A percentile compares a stretch with the other conserved stretches of the same genome.
phyloP scores from a whole-genome alignment of 2,888 invertebrate genomes.

The Eretmocerus hayati region DNA sequence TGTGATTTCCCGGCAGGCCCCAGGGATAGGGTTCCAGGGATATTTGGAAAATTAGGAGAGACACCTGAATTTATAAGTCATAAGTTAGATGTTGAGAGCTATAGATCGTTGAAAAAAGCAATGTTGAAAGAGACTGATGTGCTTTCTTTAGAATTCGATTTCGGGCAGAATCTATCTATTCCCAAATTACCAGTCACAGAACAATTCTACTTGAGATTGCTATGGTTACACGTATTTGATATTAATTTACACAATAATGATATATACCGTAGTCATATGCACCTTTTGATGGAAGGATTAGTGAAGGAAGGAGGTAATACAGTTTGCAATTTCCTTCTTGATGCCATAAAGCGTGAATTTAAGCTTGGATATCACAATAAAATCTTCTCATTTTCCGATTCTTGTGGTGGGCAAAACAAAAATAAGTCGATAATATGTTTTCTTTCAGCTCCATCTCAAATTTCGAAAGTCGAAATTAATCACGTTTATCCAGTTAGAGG shows the following conservation, averaged over 20 bases:
- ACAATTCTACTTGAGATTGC: constrained; percentile 13
- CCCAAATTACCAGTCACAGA: constrained; percentile 19
- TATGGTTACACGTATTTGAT: constrained; percentile 20
- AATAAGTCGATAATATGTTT: constrained; percentile 19
- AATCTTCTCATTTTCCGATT: constrained; percentile 23
- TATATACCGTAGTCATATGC: constrained; percentile 44
- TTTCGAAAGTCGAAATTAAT: constrained; percentile 8
- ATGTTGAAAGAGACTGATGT: constrained; percentile 11
- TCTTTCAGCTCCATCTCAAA: constrained; percentile 15
- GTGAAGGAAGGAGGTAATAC: constrained; percentile 24
- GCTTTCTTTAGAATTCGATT: constrained; percentile 14
- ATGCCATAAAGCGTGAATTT: constrained; percentile 18
- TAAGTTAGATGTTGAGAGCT: constrained; percentile 1
- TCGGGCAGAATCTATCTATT: constrained; percentile 17
- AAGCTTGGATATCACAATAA: constrained; percentile 8
- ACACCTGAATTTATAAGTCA: no score
- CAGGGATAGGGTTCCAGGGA: no score
- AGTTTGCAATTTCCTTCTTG: constrained; percentile 18
- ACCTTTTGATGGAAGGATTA: constrained; percentile 19
- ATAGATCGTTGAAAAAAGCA: constrained; percentile 8
- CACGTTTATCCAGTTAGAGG: constrained; percentile 23
- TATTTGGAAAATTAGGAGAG: no score
- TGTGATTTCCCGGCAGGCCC: no score
- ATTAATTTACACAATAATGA: constrained; percentile 13
- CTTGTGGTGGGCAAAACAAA: constrained; percentile 41